Percentiles rank a stretch among this genome's conserved stretches.
Conservation (phyloP, 2,113 vertebrate genomes). For the Lanius ludovicianus region DNA sequence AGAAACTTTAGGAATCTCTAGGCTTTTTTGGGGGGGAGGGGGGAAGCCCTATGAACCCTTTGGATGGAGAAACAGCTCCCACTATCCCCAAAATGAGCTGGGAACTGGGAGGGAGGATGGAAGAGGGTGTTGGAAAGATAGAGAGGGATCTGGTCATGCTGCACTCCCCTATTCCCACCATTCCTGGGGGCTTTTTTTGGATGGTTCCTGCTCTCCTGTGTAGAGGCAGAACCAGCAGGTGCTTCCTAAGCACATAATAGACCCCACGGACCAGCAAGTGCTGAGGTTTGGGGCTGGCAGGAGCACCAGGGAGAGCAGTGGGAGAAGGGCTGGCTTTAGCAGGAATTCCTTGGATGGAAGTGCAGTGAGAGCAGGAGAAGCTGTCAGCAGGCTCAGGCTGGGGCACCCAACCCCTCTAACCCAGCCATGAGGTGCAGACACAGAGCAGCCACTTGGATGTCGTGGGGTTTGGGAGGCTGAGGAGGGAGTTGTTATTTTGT, state of each 20-base stretch:
- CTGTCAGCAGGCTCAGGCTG: background rate
- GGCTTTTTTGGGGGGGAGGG: background rate
- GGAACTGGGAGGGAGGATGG: background rate
- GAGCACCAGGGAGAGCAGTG: background rate
- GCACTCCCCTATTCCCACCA: background rate
- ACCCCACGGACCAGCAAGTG: background rate
- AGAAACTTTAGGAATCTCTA: background rate
- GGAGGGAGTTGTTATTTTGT: background rate
- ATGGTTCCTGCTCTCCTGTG: background rate
- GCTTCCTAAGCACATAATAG: background rate
- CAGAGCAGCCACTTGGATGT: background rate
- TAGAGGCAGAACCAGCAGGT: background rate
- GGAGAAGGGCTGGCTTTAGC: background rate
- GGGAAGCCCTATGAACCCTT: background rate
- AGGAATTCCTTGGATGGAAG: background rate
- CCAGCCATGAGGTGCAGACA: background rate
- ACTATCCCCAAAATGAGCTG: background rate
- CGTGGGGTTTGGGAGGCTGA: background rate
- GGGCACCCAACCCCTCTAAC: rapidly evolving
- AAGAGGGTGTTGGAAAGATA: background rate
- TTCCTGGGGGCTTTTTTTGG: background rate
- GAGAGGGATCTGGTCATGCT: background rate
- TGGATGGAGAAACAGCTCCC: background rate
- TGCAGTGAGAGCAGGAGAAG: background rate
- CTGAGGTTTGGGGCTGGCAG: background rate